Evolutionary conservation across 2,797 vertebrate species (phyloP), one percentile per base, ranked within the genome.

Genomic region (Amblyraja radiata): DNA sequence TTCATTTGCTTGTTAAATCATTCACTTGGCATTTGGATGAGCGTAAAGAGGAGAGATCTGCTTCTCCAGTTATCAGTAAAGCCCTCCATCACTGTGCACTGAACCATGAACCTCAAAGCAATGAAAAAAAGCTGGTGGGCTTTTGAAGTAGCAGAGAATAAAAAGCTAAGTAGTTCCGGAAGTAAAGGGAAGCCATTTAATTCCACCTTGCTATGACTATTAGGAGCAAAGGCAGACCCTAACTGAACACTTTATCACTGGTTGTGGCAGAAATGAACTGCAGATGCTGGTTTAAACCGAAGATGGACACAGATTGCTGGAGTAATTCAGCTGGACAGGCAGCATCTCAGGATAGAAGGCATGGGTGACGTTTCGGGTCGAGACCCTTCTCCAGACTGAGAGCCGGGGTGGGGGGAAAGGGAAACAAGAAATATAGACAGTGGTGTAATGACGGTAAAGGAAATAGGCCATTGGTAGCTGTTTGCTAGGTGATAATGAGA

Each of bases 1-100:
- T 92, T 74, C 90, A 92, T 74, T 76, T 13, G 63, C 71, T 58
- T 76, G 90, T 92, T 92, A 76, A 92, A 76, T 76, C 36, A 46
- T 92, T 92, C 71, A 92, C 14, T 28, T 76, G 36, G 21, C 46
- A 76, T 58, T 91, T 36, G 90, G 21, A 74, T 39, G 39, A 73
- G 68, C 14, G 7, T 36, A 73, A 39, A 91, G 18, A 91, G 21
- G 46, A 28, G 25, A 8, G 8, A n/a, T 14, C 23, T 28, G 39
- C 23, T 28, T 54, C 13, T 92, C 28, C 11, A n/a, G 0, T 88
- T 63, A 88, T 2, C 7, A 88, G 76, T 16, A 76, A 76, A 76
- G 58, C n/a, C 39, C 71, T 58, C 73, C 1, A 39, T n/a, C 46
- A 73, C 23, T 13, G 36, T 92, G 90, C 39, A 54, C 90, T 76